A percentile compares a stretch with the other conserved stretches of the same genome.
These are phyloP conservation scores for Lathronympha strigana DNA, from an alignment of 2,888 invertebrate species.

Conservation along the genomic window DNA sequence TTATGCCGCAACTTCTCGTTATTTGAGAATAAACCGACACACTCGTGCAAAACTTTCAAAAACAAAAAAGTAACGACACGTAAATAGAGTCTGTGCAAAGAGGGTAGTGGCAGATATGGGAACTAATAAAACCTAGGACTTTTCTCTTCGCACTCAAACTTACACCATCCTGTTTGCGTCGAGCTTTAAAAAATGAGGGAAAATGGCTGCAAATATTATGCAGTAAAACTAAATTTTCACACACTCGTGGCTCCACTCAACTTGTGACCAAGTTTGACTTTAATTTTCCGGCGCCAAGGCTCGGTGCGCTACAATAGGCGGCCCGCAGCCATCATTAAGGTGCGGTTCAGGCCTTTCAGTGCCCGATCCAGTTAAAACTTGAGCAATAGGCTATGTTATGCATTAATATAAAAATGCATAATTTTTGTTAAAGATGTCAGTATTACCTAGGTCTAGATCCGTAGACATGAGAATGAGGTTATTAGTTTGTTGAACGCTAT, in stretches of 20 bases:
- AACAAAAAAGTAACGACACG: too few species aligned
- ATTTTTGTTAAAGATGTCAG: not conserved
- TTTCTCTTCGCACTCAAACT: not conserved
- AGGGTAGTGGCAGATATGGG: too few species aligned
- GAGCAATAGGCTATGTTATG: constrained; percentile 36
- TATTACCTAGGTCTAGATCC: not conserved
- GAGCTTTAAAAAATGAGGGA: not conserved
- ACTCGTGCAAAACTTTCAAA: too few species aligned
- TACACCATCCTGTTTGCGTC: not conserved
- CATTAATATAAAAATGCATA: constrained; percentile 2
- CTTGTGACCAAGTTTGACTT: constrained; percentile 61
- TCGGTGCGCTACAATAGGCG: constrained; percentile 64
- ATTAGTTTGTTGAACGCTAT: too few species aligned
- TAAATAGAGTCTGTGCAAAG: too few species aligned
- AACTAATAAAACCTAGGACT: too few species aligned
- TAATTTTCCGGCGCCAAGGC: constrained; percentile 73
- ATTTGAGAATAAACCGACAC: too few species aligned
- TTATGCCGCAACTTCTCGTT: too few species aligned
- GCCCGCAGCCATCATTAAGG: constrained; percentile 73
- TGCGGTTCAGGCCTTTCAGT: constrained; percentile 59
- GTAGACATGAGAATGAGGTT: too few species aligned
- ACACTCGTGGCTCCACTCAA: constrained; percentile 28
- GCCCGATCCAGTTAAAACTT: constrained; percentile 44
- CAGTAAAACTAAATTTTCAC: constrained; percentile 38
- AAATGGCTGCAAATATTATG: constrained; percentile 24